Conservation (phyloP, 2,888 invertebrate species). For the Luffia ferchaultella region DNA sequence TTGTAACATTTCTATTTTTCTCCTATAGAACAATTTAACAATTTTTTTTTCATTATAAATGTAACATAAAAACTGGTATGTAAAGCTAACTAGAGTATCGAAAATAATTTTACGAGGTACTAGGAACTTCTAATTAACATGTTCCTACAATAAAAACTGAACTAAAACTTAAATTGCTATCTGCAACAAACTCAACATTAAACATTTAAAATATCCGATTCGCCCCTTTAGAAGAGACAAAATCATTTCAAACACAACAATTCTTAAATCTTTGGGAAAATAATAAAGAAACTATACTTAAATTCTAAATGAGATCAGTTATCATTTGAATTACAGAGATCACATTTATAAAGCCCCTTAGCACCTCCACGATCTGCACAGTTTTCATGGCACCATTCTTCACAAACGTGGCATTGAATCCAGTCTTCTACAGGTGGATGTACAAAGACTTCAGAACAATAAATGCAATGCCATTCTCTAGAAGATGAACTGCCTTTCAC, state of each 20-base stretch:
- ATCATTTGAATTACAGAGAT: background rate
- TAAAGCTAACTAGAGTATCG: too few relatives aligned
- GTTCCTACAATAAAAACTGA: too few relatives aligned
- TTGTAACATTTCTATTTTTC: too few relatives aligned
- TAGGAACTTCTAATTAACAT: too few relatives aligned
- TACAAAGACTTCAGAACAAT: conserved; percentile 4
- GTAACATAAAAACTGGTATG: too few relatives aligned
- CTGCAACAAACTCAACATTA: too few relatives aligned
- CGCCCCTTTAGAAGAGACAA: too few relatives aligned
- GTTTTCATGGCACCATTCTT: conserved; percentile 2
- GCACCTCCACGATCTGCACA: background rate
- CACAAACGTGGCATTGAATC: conserved; percentile 9
- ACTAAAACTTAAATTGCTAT: too few relatives aligned
- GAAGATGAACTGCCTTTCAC: conserved; percentile 8
- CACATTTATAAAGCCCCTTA: background rate
- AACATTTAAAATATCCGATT: too few relatives aligned
- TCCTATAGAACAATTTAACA: background rate
- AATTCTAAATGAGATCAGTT: background rate
- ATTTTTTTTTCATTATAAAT: too few relatives aligned
- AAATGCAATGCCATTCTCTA: conserved; percentile 6
- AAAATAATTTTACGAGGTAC: too few relatives aligned
- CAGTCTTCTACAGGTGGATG: conserved; percentile 9
- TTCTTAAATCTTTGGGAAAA: background rate
- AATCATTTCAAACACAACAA: too few relatives aligned
- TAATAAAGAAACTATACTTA: background rate